Evolutionary conservation across 2,888 invertebrate species (phyloP).

Genomic region (Diplolepis rosae): DNA sequence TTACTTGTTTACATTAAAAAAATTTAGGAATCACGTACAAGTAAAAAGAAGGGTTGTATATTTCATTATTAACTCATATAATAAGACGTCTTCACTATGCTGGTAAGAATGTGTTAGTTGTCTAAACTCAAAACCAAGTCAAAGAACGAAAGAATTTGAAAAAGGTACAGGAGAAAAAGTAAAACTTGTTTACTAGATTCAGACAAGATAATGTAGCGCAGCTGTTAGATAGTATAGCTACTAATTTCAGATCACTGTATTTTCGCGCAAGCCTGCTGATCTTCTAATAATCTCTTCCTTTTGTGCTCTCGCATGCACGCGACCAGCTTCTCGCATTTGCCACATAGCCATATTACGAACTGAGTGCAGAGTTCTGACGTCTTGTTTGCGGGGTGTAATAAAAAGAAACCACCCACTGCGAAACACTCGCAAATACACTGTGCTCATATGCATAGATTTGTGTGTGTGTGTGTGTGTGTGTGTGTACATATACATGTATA

Average conservation of each 20-base stretch:
- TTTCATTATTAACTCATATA: background rate
- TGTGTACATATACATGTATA: background rate
- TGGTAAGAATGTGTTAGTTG: too few relatives aligned
- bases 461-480: too few relatives aligned
- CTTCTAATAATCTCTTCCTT: constrained; percentile 22
- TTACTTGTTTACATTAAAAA: too few relatives aligned
- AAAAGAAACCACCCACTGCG: constrained; percentile 34
- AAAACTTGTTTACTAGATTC: background rate
- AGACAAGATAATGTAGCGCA: too few relatives aligned
- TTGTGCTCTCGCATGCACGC: background rate
- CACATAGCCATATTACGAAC: constrained; percentile 15
- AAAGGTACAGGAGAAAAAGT: background rate
- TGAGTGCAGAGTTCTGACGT: constrained; percentile 21
- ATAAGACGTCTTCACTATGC: too few relatives aligned
- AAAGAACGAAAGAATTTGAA: too few relatives aligned
- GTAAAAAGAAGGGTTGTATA: background rate
- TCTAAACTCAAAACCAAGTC: too few relatives aligned
- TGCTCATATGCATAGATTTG: background rate
- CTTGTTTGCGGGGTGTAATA: constrained; percentile 35
- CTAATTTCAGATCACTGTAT: background rate
- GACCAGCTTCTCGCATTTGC: constrained; percentile 24
- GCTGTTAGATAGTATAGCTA: constrained; percentile 13
- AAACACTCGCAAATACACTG: constrained; percentile 9
- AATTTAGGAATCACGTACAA: background rate
- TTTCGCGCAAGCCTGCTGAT: background rate